Percentiles rank a stretch among this genome's conserved stretches.
phyloP scores from a whole-genome alignment of 2,797 vertebrate genomes.

The Botia kubotai region DNA sequence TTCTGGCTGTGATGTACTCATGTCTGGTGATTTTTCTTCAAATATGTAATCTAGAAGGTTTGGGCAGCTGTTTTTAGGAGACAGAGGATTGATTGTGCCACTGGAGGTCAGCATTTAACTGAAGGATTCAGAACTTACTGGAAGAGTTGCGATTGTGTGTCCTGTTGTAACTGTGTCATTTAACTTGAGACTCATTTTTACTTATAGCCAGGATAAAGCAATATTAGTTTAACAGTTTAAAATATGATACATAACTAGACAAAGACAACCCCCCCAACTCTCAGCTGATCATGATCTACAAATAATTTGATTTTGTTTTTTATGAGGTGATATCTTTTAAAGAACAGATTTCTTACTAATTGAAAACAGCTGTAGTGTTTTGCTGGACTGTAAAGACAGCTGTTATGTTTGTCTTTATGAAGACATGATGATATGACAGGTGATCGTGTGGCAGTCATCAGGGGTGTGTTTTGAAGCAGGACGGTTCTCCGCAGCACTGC shows the following conservation, averaged over 20 bases:
- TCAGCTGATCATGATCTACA: too few species aligned
- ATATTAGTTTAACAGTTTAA: neutral
- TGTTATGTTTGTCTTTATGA: neutral
- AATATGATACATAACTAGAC: neutral
- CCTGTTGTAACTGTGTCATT: neutral
- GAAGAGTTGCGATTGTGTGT: neutral
- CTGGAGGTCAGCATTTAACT: slow-evolving; percentile 78
- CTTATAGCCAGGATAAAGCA: neutral
- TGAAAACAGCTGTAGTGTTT: neutral
- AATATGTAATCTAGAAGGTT: slow-evolving; percentile 6
- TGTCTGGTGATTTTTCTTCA: neutral
- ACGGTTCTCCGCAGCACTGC: slow-evolving; percentile 1
- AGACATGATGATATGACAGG: neutral
- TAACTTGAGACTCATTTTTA: neutral
- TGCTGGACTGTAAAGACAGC: neutral
- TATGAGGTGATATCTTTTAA: neutral
- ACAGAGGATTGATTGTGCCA: slow-evolving; percentile 65
- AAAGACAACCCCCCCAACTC: neutral
- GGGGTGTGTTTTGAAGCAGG: slow-evolving; percentile 6
- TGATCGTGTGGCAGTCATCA: neutral
- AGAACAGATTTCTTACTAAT: neutral
- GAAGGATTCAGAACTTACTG: slow-evolving; percentile 23
- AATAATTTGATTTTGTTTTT: slow-evolving; percentile 4
- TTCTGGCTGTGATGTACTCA: neutral
- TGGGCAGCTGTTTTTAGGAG: slow-evolving; percentile 9